A percentile compares a stretch with the other conserved stretches of the same genome.
phyloP scores from a whole-genome alignment of 2,888 invertebrate species.

The Microctonus brassicae region DNA sequence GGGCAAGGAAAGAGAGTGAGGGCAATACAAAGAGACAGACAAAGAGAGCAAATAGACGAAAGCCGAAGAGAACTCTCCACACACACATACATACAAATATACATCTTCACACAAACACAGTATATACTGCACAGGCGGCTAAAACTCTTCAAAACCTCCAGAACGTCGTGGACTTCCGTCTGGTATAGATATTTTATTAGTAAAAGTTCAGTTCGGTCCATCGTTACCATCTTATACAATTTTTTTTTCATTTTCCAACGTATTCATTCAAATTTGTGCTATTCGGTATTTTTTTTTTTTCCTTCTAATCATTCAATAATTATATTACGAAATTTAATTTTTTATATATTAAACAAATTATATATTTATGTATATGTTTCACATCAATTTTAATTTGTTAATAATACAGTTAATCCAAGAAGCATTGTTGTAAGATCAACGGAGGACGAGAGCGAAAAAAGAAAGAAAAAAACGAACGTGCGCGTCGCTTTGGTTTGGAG shows the following conservation, averaged over 20 bases:
- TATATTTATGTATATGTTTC: no score
- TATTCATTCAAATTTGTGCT: not conserved
- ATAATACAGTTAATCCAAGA: no score
- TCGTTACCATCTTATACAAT: not conserved
- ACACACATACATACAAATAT: no score
- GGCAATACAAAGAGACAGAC: not conserved
- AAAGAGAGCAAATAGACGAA: not conserved
- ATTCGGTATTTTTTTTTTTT: not conserved
- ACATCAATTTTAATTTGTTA: no score
- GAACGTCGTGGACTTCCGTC: constrained; percentile 60
- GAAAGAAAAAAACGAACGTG: not conserved
- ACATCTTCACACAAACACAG: no score
- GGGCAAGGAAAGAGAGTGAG: not conserved
- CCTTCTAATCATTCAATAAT: not conserved
- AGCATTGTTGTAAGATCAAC: no score
- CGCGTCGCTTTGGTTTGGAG: not conserved
- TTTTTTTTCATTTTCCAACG: not conserved
- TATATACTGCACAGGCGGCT: no score
- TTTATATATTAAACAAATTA: no score
- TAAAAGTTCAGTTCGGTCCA: not conserved
- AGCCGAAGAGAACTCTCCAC: constrained; percentile 27
- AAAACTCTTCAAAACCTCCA: constrained; percentile 35
- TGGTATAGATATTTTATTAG: constrained; percentile 49
- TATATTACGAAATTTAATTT: not conserved
- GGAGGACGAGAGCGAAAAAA: not conserved